Base-by-base conservation (phyloP, 23 tunicate genomes). In the Diplosoma virens region DNA sequence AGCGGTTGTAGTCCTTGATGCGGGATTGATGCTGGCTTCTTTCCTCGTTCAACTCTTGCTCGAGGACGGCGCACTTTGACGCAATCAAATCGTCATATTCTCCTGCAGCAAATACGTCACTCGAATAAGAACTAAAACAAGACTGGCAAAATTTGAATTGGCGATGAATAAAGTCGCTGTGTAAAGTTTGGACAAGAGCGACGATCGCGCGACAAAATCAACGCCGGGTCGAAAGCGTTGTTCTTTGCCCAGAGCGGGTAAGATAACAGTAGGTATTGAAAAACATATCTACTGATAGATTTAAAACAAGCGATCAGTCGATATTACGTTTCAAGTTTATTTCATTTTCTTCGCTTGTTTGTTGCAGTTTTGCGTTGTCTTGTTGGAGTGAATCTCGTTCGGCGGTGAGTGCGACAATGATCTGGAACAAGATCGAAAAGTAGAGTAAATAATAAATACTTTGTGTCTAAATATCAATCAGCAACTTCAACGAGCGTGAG, bases 1-100 rank as follows among this genome's bases (percentile, higher is more conserved):
- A 46, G 31, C 87, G 41, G 76, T 85, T 81, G 76, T 85, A 81
- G 54, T 92, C 97, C 37, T 85, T 85, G 56, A 89, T 78, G 25
- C 83, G 54, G 18, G 74, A 2, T 81, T 92, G 97, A 65, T 92
- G 91, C 17, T 83, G 84, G 5, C 80, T 59, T 27, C 87, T 52
- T 63, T 92, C 88, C 11, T 76, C 82, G 21, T 76, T 79, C 35
- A 92, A 48, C 17, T 79, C 97, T n/a, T 73, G 76, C 45, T 83
- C 82, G 29, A 79, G 47, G 32, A 53, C 63, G 20, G 78, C 59
- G 33, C 82, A 71, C 3, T 48, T 37, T 0, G 82, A 31, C 28
- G 48, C 50, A 1, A 85, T 66, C 30, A 52, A 58, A 27, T 83
- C 85, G 30, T 83, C 88, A 30, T 26, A 34, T 31, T 69, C 33